Base-by-base conservation (phyloP, 2,888 invertebrate genomes). In the Drosophila dives region DNA sequence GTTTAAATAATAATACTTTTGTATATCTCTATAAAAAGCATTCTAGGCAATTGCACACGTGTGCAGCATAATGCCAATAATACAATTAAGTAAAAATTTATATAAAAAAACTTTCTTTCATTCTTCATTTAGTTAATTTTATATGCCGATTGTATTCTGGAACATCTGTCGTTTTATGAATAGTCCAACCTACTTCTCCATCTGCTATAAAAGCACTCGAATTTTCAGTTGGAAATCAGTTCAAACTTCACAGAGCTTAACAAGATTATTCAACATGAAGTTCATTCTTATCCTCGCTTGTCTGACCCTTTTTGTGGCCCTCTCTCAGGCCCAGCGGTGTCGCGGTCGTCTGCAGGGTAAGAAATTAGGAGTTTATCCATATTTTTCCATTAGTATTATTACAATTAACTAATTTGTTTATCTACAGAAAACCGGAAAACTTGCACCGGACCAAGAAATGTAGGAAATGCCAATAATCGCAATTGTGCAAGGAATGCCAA, bases 231-330 rank as follows among this genome's bases (percentile, higher is more conserved):
- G 2, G 17, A 23, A 65, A 51, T 54, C 62, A 79, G 56, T 75
- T 75, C 17, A 23, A 45, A 6, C n/a, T 23, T n/a, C 5, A 20
- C 45, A 20, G 42, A 45, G 23, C 0, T 45, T 45, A 45, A 23
- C 45, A 15, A 45, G 45, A 7, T 45, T 6, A 2, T 12, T 42
- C 12, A 60, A 51, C 11, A 79, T 77, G 75, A 77, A 80, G 38
- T 70, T 80, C 20, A 38, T 61, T 33, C n/a, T 64, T 10, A 6
- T 80, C 45, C 53, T 71, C 36, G 53, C 63, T n/a, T 49, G 64
- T n/a, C 40, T 80, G 11, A 54, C 61, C 11, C 50, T 80, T n/a
- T 71, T 55, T 15, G 56, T 77, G 51, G 64, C 61, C 34, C 32
- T 29, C 8, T 29, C 38, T 1, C 36, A 66, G 29, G 59, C 62